Conservation (phyloP, 2,797 vertebrate species). For the Apodemus agrarius region DNA sequence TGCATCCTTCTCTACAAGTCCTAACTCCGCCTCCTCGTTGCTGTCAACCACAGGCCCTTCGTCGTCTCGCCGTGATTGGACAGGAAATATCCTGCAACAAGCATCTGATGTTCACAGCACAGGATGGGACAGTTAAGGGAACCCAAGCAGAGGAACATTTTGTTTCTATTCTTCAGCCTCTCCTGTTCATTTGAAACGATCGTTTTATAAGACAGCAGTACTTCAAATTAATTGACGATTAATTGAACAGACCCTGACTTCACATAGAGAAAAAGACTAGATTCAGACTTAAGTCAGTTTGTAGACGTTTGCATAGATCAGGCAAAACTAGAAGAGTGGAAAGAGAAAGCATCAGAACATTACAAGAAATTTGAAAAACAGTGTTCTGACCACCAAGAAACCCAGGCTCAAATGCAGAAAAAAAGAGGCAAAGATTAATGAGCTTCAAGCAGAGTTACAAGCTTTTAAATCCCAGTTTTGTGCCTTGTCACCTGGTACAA, state of each 20-base stretch:
- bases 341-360: slow-evolving; percentile 93
- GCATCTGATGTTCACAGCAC: slow-evolving; percentile 94
- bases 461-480: slow-evolving; percentile 85
- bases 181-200: slow-evolving; percentile 96
- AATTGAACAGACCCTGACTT: slow-evolving; percentile 95
- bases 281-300: slow-evolving; percentile 96
- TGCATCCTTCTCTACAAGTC: too few relatives aligned
- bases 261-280: slow-evolving; percentile 95
- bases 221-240: slow-evolving; percentile 98
- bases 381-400: too few relatives aligned
- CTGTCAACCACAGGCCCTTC: too few relatives aligned
- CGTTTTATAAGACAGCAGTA: slow-evolving; percentile 96
- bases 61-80: too few relatives aligned
- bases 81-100: slow-evolving; percentile 37
- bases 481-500: slow-evolving; percentile 76
- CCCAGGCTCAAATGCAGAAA: too few relatives aligned
- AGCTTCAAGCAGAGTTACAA: too few relatives aligned
- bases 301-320: slow-evolving; percentile 95
- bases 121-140: slow-evolving; percentile 94
- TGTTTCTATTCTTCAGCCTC: slow-evolving; percentile 97
- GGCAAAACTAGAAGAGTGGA: slow-evolving; percentile 93
- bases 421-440: too few relatives aligned
- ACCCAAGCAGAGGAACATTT: slow-evolving; percentile 94
- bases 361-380: slow-evolving; percentile 87
- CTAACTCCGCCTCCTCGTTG: too few relatives aligned